Evolutionary conservation across 2,113 vertebrate species (phyloP).

Genomic region (Ahaetulla prasina): DNA sequence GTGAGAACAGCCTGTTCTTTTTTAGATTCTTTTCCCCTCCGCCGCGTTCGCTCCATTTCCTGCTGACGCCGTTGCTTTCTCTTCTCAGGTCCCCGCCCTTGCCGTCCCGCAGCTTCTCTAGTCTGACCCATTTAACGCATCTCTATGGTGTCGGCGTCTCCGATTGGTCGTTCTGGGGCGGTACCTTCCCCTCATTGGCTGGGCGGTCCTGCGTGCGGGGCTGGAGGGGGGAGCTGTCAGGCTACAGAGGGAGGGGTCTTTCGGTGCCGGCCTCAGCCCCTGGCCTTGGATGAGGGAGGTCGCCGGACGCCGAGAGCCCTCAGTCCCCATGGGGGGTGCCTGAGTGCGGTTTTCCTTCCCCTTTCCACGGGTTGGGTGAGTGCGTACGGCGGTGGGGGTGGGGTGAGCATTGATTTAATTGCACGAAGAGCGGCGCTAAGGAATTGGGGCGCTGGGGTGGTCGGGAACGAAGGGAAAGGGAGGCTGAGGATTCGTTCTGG

Average conservation of each 20-base stretch:
- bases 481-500: not conserved
- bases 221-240: conserved; percentile 8
- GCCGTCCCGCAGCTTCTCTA: not conserved
- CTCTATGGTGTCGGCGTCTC: not conserved
- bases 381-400: no score
- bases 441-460: not conserved
- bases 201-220: not conserved
- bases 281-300: not conserved
- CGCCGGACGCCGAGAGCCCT: not conserved
- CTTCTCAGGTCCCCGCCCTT: not conserved
- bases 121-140: not conserved
- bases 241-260: conserved; percentile 1
- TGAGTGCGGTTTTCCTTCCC: not conserved
- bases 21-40: not conserved
- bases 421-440: not conserved
- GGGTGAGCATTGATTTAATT: not conserved
- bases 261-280: conserved; percentile 3
- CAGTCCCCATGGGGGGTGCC: not conserved
- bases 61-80: not conserved
- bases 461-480: not conserved
- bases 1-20: not conserved
- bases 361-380: not conserved
- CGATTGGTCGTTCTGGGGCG: conserved; percentile 6
- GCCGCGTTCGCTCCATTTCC: not conserved
- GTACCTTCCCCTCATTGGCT: conserved; percentile 1